Base-by-base conservation (phyloP, 2,797 vertebrate genomes). In the Fratercula arctica region DNA sequence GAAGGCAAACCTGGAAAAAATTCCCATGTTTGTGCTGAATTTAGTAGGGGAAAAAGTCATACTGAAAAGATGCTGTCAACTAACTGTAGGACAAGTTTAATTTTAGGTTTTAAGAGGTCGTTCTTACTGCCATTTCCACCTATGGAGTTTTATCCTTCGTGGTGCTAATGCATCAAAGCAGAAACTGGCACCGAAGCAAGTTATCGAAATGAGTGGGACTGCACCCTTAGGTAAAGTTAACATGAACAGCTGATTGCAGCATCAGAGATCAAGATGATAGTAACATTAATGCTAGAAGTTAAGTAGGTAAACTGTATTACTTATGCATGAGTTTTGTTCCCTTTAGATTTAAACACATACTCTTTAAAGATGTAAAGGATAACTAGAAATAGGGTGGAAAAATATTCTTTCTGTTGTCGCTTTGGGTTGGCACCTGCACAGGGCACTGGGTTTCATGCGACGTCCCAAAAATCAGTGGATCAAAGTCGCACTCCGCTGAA, bases 401-500 rank as follows among this genome's bases (percentile, higher is more conserved):
- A 81, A 39, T 3, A 6, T 5, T 46, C 23, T 61, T 80, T 85
- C 33, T 54, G 9, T 46, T 50, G 33, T 59, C 5, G 1, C 43
- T 79, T 89, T n/a, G 59, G 23, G 26, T 56, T 33, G 50, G 13
- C 24, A 10, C 18, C 1, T 1, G 8, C 8, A 7, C 26, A 21
- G 35, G 41, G 28, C 53, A 8, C 39, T 0, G 1, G 3, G 6
- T 85, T 85, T 84, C 56, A 6, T 2, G 1, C 56, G 3, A 0
- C 23, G 7, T 48, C 37, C 37, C 0, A 0, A 37, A 53, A 76
- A 39, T 69, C 56, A 37, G 41, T 59, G 51, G 26, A 8, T 67
- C 37, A 56, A 53, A 92, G 56, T 53, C 4, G 1, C 2, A 0
- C 45, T 53, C 28, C 57, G 63, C 37, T 79, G 63, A 74, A 91